phyloP scores from a whole-genome alignment of 2,113 vertebrate genomes.

The Panthera leo region DNA sequence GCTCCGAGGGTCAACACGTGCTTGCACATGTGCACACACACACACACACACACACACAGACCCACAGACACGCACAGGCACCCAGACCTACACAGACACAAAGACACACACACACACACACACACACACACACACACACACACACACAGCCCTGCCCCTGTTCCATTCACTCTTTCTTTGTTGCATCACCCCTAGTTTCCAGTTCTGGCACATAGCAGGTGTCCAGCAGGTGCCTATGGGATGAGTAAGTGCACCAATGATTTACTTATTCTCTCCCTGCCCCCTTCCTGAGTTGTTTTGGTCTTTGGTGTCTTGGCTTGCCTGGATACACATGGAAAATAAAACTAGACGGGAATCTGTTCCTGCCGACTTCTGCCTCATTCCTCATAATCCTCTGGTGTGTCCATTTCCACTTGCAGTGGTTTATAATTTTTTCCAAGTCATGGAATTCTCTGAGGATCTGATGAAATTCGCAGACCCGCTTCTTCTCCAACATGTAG shows the following conservation, averaged over 20 bases:
- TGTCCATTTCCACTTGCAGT: not conserved
- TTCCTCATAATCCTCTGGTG: not conserved
- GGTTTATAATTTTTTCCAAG: not conserved
- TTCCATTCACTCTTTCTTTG: not conserved
- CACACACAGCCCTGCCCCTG: not conserved
- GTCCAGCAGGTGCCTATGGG: not conserved
- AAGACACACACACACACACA: not conserved
- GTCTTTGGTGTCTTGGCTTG: not conserved
- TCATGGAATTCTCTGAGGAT: not conserved
- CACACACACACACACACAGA: not conserved
- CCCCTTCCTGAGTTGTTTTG: not conserved
- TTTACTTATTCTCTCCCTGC: not conserved
- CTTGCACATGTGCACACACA: accelerated
- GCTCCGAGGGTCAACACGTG: accelerated
- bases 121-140: accelerated
- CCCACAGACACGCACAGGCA: not conserved
- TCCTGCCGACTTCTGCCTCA: not conserved
- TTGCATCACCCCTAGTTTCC: not conserved
- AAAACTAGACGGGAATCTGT: not conserved
- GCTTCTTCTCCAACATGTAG: not conserved
- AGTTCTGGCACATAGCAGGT: not conserved
- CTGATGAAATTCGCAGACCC: not conserved
- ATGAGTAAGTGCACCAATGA: accelerated
- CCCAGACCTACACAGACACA: not conserved
- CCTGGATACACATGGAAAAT: not conserved